These are phyloP conservation scores for Drosophila parabipectinata DNA, from an alignment of 1,140 invertebrate species.

Conservation along the genomic window DNA sequence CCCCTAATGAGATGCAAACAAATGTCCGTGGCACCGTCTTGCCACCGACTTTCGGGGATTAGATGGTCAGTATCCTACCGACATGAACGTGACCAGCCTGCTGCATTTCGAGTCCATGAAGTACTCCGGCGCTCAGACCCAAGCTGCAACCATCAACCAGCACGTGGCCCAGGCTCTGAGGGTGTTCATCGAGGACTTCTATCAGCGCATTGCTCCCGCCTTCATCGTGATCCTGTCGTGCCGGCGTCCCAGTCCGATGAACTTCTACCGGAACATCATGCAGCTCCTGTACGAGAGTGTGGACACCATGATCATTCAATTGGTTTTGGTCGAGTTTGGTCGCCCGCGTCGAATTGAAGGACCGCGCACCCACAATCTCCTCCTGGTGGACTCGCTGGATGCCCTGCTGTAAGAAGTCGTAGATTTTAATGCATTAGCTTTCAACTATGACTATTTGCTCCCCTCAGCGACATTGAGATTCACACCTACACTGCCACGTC, in stretches of 20 bases:
- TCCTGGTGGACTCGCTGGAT: slow-evolving; percentile 59
- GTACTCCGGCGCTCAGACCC: slow-evolving; percentile 54
- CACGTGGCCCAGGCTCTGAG: slow-evolving; percentile 56
- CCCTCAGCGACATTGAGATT: slow-evolving; percentile 52
- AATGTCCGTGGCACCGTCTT: no score
- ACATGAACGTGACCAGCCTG: slow-evolving; percentile 58
- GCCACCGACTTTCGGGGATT: neutral
- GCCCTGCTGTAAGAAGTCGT: slow-evolving; percentile 39
- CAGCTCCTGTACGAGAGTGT: slow-evolving; percentile 64
- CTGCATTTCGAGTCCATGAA: slow-evolving; percentile 59
- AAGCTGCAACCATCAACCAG: slow-evolving; percentile 46
- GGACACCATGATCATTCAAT: slow-evolving; percentile 58
- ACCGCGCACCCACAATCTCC: slow-evolving; percentile 46
- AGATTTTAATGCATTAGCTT: neutral
- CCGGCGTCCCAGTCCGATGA: slow-evolving; percentile 54
- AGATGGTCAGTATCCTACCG: slow-evolving; percentile 13
- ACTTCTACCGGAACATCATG: slow-evolving; percentile 63
- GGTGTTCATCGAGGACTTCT: slow-evolving; percentile 57
- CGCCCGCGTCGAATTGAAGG: slow-evolving; percentile 22
- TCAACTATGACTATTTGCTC: neutral
- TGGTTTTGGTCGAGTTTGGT: slow-evolving; percentile 43
- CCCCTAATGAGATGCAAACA: slow-evolving; percentile 49
- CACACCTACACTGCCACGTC: slow-evolving; percentile 33
- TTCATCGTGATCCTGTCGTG: slow-evolving; percentile 62
- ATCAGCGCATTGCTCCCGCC: slow-evolving; percentile 53